Percentiles rank a stretch among this genome's conserved stretches.
phyloP scores from a whole-genome alignment of 2,797 vertebrate species.

The Lepus oiostolus region DNA sequence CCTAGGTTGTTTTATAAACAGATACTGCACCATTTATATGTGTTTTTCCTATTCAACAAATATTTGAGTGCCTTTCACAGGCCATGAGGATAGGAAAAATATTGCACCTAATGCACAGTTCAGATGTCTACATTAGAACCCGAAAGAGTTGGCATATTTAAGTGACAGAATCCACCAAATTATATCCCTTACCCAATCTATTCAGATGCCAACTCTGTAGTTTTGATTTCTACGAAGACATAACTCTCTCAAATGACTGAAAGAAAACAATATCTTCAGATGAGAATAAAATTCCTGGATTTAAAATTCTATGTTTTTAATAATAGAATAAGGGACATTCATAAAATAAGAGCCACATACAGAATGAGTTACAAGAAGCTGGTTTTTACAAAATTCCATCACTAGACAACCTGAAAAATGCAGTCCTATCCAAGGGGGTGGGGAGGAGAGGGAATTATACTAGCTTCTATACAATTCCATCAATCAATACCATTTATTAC shows the following conservation, averaged over 20 bases:
- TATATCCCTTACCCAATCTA: slow-evolving; percentile 12
- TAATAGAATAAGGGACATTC: slow-evolving; percentile 49
- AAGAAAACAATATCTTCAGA: slow-evolving; percentile 44
- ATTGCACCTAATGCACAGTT: background rate
- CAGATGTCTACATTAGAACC: slow-evolving; percentile 26
- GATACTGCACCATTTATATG: background rate
- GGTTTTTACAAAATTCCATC: slow-evolving; percentile 8
- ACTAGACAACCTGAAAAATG: background rate
- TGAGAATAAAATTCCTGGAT: background rate
- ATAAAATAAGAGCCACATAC: slow-evolving; percentile 23
- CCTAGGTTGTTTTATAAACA: slow-evolving; percentile 27
- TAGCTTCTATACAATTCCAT: background rate
- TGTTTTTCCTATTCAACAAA: slow-evolving; percentile 47
- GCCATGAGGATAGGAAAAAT: slow-evolving; percentile 15
- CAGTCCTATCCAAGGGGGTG: background rate
- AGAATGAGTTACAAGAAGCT: background rate
- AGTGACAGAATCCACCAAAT: slow-evolving; percentile 54
- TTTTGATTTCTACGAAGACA: slow-evolving; percentile 24
- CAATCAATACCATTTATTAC: background rate
- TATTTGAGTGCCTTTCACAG: background rate
- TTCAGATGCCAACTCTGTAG: background rate
- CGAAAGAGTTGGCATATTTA: slow-evolving; percentile 22
- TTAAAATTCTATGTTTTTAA: background rate
- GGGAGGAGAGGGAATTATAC: background rate
- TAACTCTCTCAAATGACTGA: background rate